Percentiles rank a stretch among this genome's conserved stretches.
These are phyloP conservation scores for Archips xylosteana DNA, from an alignment of 2,888 invertebrate species.

Conservation along the genomic window DNA sequence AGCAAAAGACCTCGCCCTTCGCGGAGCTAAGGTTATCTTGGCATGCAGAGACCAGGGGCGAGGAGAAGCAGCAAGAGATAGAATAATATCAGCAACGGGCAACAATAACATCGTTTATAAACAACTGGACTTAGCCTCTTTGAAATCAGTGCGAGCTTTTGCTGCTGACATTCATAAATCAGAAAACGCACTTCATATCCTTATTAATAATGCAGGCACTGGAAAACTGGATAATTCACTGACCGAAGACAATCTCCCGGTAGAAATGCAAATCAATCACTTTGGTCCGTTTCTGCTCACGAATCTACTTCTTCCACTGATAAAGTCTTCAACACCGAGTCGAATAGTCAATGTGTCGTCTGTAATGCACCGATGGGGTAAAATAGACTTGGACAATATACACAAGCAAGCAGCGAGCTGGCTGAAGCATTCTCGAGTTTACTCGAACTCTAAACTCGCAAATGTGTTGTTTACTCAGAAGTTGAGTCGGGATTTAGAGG, in stretches of 20 bases:
- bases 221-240: slow-evolving; percentile 86
- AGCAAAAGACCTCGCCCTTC: slow-evolving; percentile 68
- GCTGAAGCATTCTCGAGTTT: slow-evolving; percentile 73
- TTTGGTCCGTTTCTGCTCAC: slow-evolving; percentile 96
- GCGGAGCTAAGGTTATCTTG: slow-evolving; percentile 82
- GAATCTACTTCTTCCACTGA: slow-evolving; percentile 90
- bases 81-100: slow-evolving; percentile 87
- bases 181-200: slow-evolving; percentile 89
- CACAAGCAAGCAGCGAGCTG: slow-evolving; percentile 87
- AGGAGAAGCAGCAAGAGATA: slow-evolving; percentile 74
- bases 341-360: slow-evolving; percentile 92
- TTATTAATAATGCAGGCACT: slow-evolving; percentile 95
- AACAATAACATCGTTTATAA: slow-evolving; percentile 88
- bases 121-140: slow-evolving; percentile 89
- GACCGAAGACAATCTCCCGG: slow-evolving; percentile 92
- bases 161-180: slow-evolving; percentile 89
- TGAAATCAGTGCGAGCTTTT: slow-evolving; percentile 91
- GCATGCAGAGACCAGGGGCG: slow-evolving; percentile 76
- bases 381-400: slow-evolving; percentile 87
- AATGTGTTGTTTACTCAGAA: slow-evolving; percentile 90
- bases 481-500: slow-evolving; percentile 86
- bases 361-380: slow-evolving; percentile 88
- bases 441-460: slow-evolving; percentile 91
- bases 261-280: slow-evolving; percentile 95
- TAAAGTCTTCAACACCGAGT: slow-evolving; percentile 89